Evolutionary conservation across 2,888 invertebrate genomes (phyloP).

Genomic region (Rhorus exstirpatorius): DNA sequence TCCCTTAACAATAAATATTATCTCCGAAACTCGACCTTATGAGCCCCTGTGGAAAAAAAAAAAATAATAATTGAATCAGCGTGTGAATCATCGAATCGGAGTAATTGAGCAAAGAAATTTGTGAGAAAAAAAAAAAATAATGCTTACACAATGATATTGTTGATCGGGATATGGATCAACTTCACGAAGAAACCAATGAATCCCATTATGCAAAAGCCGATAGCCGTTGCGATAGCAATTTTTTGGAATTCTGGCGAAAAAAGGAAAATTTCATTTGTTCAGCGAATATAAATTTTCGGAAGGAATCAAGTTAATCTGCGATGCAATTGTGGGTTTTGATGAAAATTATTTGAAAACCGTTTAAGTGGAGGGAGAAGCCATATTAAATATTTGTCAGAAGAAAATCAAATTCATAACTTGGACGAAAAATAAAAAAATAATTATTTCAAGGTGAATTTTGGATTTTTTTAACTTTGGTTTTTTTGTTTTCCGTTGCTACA

Average conservation of each 20-base stretch:
- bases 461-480: no score
- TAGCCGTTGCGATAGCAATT: constrained; percentile 99
- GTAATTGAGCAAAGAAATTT: not conserved
- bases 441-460: no score
- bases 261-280: constrained; percentile 28
- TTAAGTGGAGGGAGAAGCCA: no score
- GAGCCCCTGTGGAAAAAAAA: constrained; percentile 81
- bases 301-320: no score
- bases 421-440: no score
- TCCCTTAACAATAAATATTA: constrained; percentile 75
- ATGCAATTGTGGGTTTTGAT: no score
- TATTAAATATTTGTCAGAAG: no score
- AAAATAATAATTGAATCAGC: constrained; percentile 18
- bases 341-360: no score
- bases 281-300: no score
- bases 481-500: no score
- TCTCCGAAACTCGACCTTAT: constrained; percentile 73
- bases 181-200: constrained; percentile 99
- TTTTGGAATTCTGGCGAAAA: constrained; percentile 97
- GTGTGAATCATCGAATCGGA: not conserved
- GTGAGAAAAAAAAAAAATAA: not conserved
- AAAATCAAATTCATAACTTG: no score
- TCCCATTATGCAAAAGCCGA: constrained; percentile 99
- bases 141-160: constrained; percentile 97
- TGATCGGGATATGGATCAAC: constrained; percentile 99